These are phyloP conservation scores for Crematogaster levior DNA, from an alignment of 2,888 invertebrate genomes.

Conservation along the genomic window DNA sequence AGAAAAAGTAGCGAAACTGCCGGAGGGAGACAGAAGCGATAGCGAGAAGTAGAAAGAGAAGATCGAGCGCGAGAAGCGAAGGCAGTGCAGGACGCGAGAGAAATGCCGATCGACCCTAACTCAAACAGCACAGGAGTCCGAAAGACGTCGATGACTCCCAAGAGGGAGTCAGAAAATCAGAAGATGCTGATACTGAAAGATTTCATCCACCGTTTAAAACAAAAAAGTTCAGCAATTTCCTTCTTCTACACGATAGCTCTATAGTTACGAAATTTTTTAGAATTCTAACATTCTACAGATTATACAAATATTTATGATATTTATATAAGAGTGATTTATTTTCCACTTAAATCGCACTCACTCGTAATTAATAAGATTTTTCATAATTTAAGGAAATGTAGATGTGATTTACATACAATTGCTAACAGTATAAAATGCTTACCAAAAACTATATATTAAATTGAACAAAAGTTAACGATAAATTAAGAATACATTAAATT, in stretches of 20 bases:
- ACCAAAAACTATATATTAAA: not conserved
- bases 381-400: not conserved
- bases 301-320: not conserved
- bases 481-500: not conserved
- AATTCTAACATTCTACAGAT: not conserved
- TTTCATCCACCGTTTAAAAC: not conserved
- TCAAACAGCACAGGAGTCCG: not conserved
- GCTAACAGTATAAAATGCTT: not conserved
- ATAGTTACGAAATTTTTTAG: not conserved
- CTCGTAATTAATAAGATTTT: not conserved
- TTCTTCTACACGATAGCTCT: not conserved
- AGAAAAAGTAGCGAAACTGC: conserved; percentile 66
- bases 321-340: not conserved
- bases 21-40: conserved; percentile 50
- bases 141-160: conserved; percentile 18
- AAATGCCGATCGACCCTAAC: conserved; percentile 31
- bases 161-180: not conserved
- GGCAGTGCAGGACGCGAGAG: conserved; percentile 64
- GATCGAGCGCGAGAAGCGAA: conserved; percentile 35
- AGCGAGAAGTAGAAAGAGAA: conserved; percentile 40
- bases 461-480: not conserved
- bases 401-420: not conserved
- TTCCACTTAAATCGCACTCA: not conserved
- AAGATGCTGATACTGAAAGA: not conserved
- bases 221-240: not conserved